Base-by-base conservation (phyloP, 1,140 invertebrate genomes). In the Drosophila nebulosa region DNA sequence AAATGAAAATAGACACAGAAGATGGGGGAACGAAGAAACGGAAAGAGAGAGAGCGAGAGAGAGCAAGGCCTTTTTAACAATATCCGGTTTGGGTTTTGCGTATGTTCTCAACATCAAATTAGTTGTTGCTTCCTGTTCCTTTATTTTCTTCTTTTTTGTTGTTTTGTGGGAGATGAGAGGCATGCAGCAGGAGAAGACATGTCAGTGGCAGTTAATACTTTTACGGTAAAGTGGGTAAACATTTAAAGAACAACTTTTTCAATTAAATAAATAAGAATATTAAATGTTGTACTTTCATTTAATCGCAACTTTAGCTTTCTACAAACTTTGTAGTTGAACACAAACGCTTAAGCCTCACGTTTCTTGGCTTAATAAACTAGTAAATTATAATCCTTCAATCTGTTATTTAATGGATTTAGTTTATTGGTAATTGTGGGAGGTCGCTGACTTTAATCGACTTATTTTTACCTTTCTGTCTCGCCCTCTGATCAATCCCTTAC, bases 31-130 rank as follows among this genome's bases (percentile, higher is more conserved):
- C 1, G 21, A n/a, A 10, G 7, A 9, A 46, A 46, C 6, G 39
- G 3, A 21, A 21, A 46, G 39, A 21, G 16, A 46, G 39, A 46
- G 39, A 16, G 16, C 1, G 14, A 5, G 39, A 14, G 16, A 7
- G 2, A 46, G 16, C 18, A 16, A 46, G 39, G 39, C 39, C 16
- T 46, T 46, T 16, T 46, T 46, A 46, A 21, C 39, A 46, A 46
- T 46, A 46, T 46, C 39, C 39, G 39, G 39, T 46, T 46, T 46
- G 9, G 18, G 39, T 46, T 42, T 46, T 46, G 39, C 39, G 16
- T 46, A 46, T 46, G 39, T 46, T 46, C 36, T 46, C 39, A 46
- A 46, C 39, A 46, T 46, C 18, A 46, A 46, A 46, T 46, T 46
- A 46, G 39, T 46, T 46, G 39, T 46, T 46, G 39, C 39, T 46